Evolutionary conservation across 2,797 vertebrate genomes (phyloP).

Genomic region (Premnoplex brunnescens): DNA sequence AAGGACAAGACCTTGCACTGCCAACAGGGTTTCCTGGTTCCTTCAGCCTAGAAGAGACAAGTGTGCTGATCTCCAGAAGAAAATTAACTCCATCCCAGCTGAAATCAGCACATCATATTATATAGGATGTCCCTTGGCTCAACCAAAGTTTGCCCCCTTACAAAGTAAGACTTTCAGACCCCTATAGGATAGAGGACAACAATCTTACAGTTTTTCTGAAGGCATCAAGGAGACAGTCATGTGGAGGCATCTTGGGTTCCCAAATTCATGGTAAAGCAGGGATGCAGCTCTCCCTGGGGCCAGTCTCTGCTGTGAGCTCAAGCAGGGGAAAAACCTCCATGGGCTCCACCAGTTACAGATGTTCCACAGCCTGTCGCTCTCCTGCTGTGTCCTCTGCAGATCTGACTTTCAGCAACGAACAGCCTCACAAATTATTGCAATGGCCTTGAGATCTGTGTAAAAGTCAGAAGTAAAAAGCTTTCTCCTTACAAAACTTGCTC

Average conservation of each 20-base stretch:
- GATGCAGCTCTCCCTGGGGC: neutral
- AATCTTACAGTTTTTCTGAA: neutral
- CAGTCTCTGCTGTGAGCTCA: neutral
- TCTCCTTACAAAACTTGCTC: neutral
- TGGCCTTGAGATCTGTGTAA: neutral
- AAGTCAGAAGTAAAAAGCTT: neutral
- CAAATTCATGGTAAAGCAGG: rapidly evolving
- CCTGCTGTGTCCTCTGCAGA: rapidly evolving
- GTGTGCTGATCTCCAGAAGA: neutral
- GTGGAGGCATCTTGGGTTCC: neutral
- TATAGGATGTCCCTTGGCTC: neutral
- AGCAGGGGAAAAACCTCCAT: neutral
- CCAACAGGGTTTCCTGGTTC: neutral
- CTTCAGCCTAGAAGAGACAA: neutral
- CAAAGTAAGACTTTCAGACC: neutral
- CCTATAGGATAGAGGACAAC: neutral
- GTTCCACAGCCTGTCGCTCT: neutral
- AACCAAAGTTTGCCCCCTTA: neutral
- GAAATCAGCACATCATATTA: neutral
- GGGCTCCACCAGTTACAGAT: neutral
- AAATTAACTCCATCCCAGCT: neutral
- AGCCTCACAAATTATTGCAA: neutral
- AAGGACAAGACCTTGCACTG: neutral
- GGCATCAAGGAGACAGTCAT: too few species aligned
- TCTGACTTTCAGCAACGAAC: neutral